Conservation (phyloP, 2,888 invertebrate genomes). For the Chelonus formosanus region DNA sequence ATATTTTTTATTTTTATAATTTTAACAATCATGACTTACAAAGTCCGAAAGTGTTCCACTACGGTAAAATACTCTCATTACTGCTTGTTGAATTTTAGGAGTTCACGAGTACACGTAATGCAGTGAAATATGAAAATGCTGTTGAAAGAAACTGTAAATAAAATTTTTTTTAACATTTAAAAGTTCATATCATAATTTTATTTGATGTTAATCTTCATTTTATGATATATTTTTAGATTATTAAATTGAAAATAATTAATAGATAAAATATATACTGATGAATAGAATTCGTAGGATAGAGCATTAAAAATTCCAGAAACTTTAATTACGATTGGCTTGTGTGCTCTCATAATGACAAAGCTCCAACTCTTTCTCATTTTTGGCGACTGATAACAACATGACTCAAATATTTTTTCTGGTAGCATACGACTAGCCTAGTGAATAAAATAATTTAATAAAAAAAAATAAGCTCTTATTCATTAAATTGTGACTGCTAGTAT, state of each 20-base stretch:
- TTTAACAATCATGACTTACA: too few relatives aligned
- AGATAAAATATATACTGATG: slow-evolving; percentile 32
- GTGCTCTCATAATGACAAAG: slow-evolving; percentile 33
- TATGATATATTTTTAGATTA: too few relatives aligned
- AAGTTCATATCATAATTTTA: neutral
- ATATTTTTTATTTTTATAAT: too few relatives aligned
- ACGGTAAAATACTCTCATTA: too few relatives aligned
- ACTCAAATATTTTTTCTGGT: slow-evolving; percentile 7
- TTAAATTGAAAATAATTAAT: too few relatives aligned
- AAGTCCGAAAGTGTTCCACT: too few relatives aligned
- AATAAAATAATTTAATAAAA: neutral
- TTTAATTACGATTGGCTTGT: slow-evolving; percentile 37
- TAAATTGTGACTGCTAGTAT: neutral
- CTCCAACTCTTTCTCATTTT: slow-evolving; percentile 21
- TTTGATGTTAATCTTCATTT: too few relatives aligned
- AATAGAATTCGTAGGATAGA: slow-evolving; percentile 42
- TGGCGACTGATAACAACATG: slow-evolving; percentile 21
- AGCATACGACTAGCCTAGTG: neutral
- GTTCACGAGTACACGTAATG: slow-evolving; percentile 37
- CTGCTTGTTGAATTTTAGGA: neutral
- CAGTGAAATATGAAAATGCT: slow-evolving; percentile 42
- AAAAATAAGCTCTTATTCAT: neutral
- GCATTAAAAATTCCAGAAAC: slow-evolving; percentile 39
- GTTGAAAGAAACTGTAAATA: slow-evolving; percentile 42
- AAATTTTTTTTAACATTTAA: neutral